These are phyloP conservation scores for Drosophila ohnishii DNA, from an alignment of 1,140 invertebrate genomes.

Conservation along the genomic window DNA sequence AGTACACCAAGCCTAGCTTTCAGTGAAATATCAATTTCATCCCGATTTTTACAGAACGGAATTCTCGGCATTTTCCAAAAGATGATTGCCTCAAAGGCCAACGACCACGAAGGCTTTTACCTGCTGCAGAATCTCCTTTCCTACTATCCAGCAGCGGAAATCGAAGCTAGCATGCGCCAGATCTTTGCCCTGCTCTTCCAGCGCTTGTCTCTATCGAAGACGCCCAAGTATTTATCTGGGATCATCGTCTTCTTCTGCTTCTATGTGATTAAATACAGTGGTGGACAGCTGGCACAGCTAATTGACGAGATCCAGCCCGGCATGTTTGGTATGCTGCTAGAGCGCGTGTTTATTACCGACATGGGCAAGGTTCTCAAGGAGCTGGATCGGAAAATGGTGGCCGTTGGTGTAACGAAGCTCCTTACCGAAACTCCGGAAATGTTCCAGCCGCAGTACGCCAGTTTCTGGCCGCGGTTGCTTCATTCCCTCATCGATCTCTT, in stretches of 20 bases:
- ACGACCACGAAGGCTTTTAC: slow-evolving; percentile 98
- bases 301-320: slow-evolving; percentile 94
- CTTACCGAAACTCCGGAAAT: slow-evolving; percentile 88
- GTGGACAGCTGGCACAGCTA: slow-evolving; percentile 88
- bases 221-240: slow-evolving; percentile 95
- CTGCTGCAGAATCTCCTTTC: slow-evolving; percentile 93
- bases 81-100: slow-evolving; percentile 96
- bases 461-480: slow-evolving; percentile 84
- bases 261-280: slow-evolving; percentile 91
- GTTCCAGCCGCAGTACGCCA: slow-evolving; percentile 58
- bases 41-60: slow-evolving; percentile 86
- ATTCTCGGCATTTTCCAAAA: slow-evolving; percentile 98
- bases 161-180: slow-evolving; percentile 92
- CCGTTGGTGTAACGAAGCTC: slow-evolving; percentile 93
- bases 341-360: slow-evolving; percentile 93
- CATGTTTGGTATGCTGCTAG: slow-evolving; percentile 97
- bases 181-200: slow-evolving; percentile 96
- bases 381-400: slow-evolving; percentile 93
- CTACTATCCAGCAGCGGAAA: slow-evolving; percentile 86
- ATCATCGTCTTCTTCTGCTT: slow-evolving; percentile 95
- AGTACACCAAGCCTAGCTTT: slow-evolving; percentile 27
- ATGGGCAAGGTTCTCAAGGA: slow-evolving; percentile 92
- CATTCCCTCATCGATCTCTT: slow-evolving; percentile 92
- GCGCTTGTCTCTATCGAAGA: slow-evolving; percentile 95
- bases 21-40: background rate